phyloP scores from a whole-genome alignment of 2,113 vertebrate species.

The Hystrix brachyura region DNA sequence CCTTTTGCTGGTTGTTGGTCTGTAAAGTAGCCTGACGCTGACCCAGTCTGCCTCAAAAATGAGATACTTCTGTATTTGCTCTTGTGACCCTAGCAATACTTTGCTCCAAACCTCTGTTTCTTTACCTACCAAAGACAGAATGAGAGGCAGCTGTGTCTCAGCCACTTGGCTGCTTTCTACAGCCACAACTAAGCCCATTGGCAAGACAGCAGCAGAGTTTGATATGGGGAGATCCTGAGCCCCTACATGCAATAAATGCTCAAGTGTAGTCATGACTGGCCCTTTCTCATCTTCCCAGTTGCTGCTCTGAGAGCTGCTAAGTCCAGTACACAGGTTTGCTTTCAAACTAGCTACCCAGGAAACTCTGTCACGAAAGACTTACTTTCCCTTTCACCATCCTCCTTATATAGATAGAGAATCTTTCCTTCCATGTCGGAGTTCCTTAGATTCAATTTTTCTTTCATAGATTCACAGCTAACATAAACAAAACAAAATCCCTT shows the following conservation, averaged over 20 bases:
- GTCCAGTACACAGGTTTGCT: neutral
- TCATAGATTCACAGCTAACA: neutral
- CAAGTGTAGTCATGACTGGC: neutral
- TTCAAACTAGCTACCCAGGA: neutral
- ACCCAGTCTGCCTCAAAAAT: neutral
- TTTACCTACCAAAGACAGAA: neutral
- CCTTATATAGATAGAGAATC: neutral
- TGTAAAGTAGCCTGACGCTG: fast-evolving
- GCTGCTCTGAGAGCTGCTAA: neutral
- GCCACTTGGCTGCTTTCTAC: neutral
- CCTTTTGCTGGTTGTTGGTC: fast-evolving
- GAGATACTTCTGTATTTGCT: neutral
- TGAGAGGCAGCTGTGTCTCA: too few relatives aligned
- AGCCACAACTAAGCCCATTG: neutral
- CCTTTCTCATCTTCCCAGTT: neutral
- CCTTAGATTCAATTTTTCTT: constrained; percentile 37
- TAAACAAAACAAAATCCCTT: neutral
- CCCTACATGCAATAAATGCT: neutral
- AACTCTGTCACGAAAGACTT: neutral
- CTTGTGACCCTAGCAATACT: fast-evolving
- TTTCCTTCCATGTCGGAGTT: neutral
- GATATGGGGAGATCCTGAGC: neutral
- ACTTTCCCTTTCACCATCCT: neutral
- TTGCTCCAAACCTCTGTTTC: neutral
- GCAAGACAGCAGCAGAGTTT: neutral